Evolutionary conservation across 2,888 invertebrate genomes (phyloP), one percentile per base, ranked within the genome.

Genomic region (Pseudanteris insignis): DNA sequence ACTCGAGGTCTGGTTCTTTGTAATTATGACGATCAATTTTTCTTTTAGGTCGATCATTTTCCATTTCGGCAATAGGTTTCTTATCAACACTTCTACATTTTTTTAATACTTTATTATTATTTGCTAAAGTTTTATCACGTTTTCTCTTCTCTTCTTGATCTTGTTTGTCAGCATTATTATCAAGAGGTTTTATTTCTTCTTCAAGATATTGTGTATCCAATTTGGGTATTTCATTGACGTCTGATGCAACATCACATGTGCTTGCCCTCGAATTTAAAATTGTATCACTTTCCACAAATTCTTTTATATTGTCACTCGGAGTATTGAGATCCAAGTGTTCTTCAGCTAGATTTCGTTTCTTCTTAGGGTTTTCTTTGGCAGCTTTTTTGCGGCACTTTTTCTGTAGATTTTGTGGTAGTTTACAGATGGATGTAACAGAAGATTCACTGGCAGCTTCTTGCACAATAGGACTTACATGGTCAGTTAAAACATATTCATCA

Each of bases 401-500:
- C 9, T 3, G 7, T 1, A 26, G 8, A 7, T 58, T 58, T 7
- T 24, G 24, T 1, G 66, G 34, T 0, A 74, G 72, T 30, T 57
- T 32, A 8, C 2, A 24, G 2, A 7, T 3, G 2, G 40, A 14
- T 12, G 44, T 29, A 3, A 6, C 11, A n/a, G 57, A 25, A 4
- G 36, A 10, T 3, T 18, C 13, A 2, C 76, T 72, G 0, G 69
- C 18, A 1, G 66, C 64, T 26, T 72, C 72, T 0, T 72, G 70
- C 1, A 59, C 53, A 2, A 70, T 43, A 0, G 77, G 76, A 50
- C 75, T 78, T 3, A 77, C 64, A 30, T 78, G 78, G 60, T 80
- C 79, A 0, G 78, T 79, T 0, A 80, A 62, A 0, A 80, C 79
- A 32, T 79, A 79, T 28, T 80, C 79, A 7, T 79, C 79, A 33